Percentiles rank a stretch among this genome's conserved stretches.
phyloP scores from a whole-genome alignment of 2,113 vertebrate species.

The Cygnus buccinator region DNA sequence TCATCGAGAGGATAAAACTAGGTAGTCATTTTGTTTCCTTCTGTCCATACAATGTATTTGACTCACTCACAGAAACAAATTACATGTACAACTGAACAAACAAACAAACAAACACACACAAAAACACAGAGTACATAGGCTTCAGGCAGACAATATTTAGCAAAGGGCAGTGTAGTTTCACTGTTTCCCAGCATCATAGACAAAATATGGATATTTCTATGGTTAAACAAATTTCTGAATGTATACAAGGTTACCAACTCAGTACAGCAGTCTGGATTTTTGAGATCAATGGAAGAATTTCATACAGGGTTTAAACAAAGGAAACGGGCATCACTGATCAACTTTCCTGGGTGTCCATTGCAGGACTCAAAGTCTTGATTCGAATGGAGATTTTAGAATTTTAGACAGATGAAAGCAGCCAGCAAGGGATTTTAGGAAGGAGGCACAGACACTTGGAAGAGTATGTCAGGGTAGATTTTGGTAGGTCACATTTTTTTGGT shows the following conservation, averaged over 20 bases:
- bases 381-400: not conserved
- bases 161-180: not conserved
- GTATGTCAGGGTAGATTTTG: not conserved
- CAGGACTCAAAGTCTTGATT: not conserved
- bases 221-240: not conserved
- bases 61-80: not conserved
- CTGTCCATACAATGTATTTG: not conserved
- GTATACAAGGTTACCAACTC: not conserved
- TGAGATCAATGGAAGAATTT: not conserved
- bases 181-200: not conserved
- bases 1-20: not conserved
- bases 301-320: not conserved
- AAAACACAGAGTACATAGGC: not conserved
- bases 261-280: not conserved
- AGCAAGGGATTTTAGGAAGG: not conserved
- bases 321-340: not conserved
- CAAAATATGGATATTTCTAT: not conserved
- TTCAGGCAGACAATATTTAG: not conserved
- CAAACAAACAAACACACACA: no score
- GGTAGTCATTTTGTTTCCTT: not conserved
- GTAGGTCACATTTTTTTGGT: not conserved
- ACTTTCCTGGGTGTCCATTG: not conserved
- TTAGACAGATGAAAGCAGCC: not conserved
- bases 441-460: fast-evolving
- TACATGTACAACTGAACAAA: not conserved